Evolutionary conservation across 2,888 invertebrate genomes (phyloP).

Genomic region (Hipparchia sbordonii): DNA sequence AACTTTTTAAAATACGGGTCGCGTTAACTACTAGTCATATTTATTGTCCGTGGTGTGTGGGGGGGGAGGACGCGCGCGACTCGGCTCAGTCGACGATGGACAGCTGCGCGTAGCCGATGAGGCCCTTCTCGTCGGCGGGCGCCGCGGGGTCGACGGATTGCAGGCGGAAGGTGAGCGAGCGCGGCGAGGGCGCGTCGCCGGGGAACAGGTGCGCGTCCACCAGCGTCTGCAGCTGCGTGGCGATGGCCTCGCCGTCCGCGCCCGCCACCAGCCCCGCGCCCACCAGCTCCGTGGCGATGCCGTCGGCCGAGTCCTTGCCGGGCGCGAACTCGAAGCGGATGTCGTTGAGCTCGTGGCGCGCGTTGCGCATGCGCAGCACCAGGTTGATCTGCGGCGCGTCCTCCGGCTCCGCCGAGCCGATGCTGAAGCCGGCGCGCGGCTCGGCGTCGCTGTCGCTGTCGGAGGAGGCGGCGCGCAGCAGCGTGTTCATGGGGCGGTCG

Average conservation of each 20-base stretch:
- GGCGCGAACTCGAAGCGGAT: slow-evolving; percentile 99
- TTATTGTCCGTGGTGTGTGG: slow-evolving; percentile 46
- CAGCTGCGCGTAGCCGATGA: slow-evolving; percentile 98
- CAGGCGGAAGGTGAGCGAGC: slow-evolving; percentile 94
- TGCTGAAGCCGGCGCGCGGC: slow-evolving; percentile 59
- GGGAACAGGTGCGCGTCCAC: slow-evolving; percentile 84
- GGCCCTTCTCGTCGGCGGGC: slow-evolving; percentile 95
- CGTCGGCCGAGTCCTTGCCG: slow-evolving; percentile 95
- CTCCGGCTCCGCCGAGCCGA: slow-evolving; percentile 60
- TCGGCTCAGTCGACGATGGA: slow-evolving; percentile 91
- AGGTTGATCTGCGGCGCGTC: slow-evolving; percentile 88
- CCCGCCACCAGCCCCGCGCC: slow-evolving; percentile 97
- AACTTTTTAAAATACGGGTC: slow-evolving; percentile 7
- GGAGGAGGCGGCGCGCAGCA: slow-evolving; percentile 83
- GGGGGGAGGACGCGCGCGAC: slow-evolving; percentile 27
- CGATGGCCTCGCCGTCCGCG: slow-evolving; percentile 95
- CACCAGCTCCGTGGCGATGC: slow-evolving; percentile 98
- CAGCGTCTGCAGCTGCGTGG: slow-evolving; percentile 94
- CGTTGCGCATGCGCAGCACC: slow-evolving; percentile 95
- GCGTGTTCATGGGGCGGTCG: slow-evolving; percentile 84
- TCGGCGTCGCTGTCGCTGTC: slow-evolving; percentile 80
- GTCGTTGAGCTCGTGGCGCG: slow-evolving; percentile 96
- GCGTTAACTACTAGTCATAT: slow-evolving; percentile 30
- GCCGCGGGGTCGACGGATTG: slow-evolving; percentile 82
- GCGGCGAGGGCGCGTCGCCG: slow-evolving; percentile 79